These are phyloP conservation scores for Allygus modestus DNA, from an alignment of 2,888 invertebrate genomes.

Conservation along the genomic window DNA sequence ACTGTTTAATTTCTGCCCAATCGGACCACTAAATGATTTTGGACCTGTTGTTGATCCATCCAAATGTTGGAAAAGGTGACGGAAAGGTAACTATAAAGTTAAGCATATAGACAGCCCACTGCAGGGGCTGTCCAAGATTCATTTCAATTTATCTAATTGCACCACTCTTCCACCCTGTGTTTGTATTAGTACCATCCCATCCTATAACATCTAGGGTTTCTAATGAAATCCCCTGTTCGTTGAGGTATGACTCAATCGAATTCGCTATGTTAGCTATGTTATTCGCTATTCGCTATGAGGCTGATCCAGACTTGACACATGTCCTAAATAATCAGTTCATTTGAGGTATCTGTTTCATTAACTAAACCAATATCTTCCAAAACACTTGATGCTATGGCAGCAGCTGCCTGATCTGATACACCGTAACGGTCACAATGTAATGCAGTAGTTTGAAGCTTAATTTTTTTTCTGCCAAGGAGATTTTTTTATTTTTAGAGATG, in stretches of 20 bases:
- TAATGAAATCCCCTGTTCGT: conserved; percentile 46
- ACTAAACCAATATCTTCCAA: conserved; percentile 55
- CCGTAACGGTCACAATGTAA: conserved; percentile 56
- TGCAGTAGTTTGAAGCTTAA: conserved; percentile 52
- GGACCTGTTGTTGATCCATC: conserved; percentile 65
- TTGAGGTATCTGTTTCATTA: conserved; percentile 48
- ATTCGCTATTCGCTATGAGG: too few relatives aligned
- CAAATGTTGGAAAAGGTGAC: conserved; percentile 63
- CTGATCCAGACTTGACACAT: conserved; percentile 53
- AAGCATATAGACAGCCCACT: conserved; percentile 54
- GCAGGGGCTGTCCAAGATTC: conserved; percentile 46
- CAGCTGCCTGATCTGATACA: conserved; percentile 55
- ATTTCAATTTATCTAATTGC: conserved; percentile 53
- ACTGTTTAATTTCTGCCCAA: conserved; percentile 60
- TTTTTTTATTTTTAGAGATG: conserved; percentile 30
- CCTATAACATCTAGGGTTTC: conserved; percentile 52
- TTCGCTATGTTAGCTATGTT: conserved; percentile 38
- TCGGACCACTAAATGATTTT: conserved; percentile 64
- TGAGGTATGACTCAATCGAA: conserved; percentile 37
- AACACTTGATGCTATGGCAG: conserved; percentile 61
- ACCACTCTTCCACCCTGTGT: conserved; percentile 57
- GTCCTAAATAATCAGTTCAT: conserved; percentile 44
- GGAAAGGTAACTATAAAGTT: conserved; percentile 56
- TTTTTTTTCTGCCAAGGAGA: conserved; percentile 47
- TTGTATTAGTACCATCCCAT: conserved; percentile 47